Percentiles rank a stretch among this genome's conserved stretches.
These are phyloP conservation scores for Stenoptilia bipunctidactyla DNA, from an alignment of 2,888 invertebrate genomes.

Conservation along the genomic window DNA sequence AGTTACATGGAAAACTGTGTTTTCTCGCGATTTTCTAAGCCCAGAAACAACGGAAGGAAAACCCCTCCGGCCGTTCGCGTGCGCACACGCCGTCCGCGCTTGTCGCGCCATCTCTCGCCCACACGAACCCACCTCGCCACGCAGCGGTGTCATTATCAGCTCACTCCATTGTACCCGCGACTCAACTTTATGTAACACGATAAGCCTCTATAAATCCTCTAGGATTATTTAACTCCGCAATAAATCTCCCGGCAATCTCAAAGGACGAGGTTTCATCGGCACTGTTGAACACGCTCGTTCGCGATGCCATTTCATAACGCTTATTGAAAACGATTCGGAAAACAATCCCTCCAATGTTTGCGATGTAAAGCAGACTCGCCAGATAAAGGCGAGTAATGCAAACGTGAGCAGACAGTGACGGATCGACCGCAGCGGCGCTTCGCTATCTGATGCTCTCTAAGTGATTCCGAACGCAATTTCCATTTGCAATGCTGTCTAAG, in stretches of 20 bases:
- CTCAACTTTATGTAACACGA: slow-evolving; percentile 29
- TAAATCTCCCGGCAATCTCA: slow-evolving; percentile 43
- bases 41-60: slow-evolving; percentile 59
- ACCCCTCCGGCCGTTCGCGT: slow-evolving; percentile 43
- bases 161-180: slow-evolving; percentile 34
- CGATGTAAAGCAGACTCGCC: slow-evolving; percentile 55
- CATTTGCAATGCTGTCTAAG: slow-evolving; percentile 58
- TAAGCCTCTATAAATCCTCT: slow-evolving; percentile 56
- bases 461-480: slow-evolving; percentile 64
- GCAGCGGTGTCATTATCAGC: slow-evolving; percentile 48
- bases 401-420: slow-evolving; percentile 65
- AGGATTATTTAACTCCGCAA: slow-evolving; percentile 47
- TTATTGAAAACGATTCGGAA: slow-evolving; percentile 69
- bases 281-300: slow-evolving; percentile 24
- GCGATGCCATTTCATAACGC: slow-evolving; percentile 51
- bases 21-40: slow-evolving; percentile 64
- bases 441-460: slow-evolving; percentile 67
- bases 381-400: slow-evolving; percentile 68
- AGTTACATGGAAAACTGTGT: slow-evolving; percentile 53
- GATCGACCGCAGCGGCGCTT: slow-evolving; percentile 60
- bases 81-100: no score
- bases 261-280: slow-evolving; percentile 35
- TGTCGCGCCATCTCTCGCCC: background rate
- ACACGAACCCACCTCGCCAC: slow-evolving; percentile 11
- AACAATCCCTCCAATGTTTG: slow-evolving; percentile 61